Base-by-base conservation (phyloP, 2,113 vertebrate genomes). In the Oncorhynchus gorbuscha region DNA sequence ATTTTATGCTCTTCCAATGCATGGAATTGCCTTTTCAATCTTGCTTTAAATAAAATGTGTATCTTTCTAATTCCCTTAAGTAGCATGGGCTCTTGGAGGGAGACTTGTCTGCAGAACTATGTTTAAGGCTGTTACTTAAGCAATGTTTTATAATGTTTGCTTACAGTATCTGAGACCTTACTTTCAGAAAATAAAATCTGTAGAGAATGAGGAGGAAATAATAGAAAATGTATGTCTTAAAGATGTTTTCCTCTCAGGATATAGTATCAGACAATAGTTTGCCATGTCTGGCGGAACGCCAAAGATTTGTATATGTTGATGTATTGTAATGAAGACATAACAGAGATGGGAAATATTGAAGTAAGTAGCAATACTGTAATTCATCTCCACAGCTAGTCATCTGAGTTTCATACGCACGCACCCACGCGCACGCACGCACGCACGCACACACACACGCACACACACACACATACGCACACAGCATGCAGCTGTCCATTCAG, bases 401-500 rank as follows among this genome's bases (percentile, higher is more conserved):
- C 68, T 66, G 80, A 85, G 81, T 73, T 71, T 5, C 77, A 75
- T 4, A 18, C 49, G 1, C 49, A 55, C 12, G 4, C 49, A 51
- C 13, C 0, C 13, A 16, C 49, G 0, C 48, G 14, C 48, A 0
- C 48, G 3, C 48, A 3, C 12, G 14, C 48, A 14, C 12, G 14
- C 48, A 14, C 48, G 14, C 48, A 14, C 48, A 49, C 48, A 51
- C 49, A 24, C 24, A 24, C 24, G 1, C 13, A 18, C 49, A 18
- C 49, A 55, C 1, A 5, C 13, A 5, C 13, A 45, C 39, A 11
- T 2, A 45, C 1, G 2, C 9, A 45, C 75, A 26, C 14, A 59
- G 84, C 71, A 72, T 85, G 83, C 74, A 75, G 83, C 77, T 86
- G 89, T 85, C 87, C 84, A 85, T 76, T 87, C 84, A 80, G 81